Evolutionary conservation across 2,113 vertebrate species (phyloP).

Genomic region (Pao palembangensis): DNA sequence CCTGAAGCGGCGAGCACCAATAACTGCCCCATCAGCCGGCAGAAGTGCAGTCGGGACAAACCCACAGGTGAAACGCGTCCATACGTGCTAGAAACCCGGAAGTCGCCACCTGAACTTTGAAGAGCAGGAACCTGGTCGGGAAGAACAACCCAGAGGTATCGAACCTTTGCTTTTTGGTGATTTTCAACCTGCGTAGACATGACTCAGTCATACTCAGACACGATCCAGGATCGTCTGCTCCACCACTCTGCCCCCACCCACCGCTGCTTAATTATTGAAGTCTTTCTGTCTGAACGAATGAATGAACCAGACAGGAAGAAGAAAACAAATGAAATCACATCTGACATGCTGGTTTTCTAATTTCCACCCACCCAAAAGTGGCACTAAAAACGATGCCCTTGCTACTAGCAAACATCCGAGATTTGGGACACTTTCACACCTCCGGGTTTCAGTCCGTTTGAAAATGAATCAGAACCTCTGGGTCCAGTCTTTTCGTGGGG

Average conservation of each 20-base stretch:
- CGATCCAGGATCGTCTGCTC: constrained; percentile 23
- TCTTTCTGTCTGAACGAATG: constrained; percentile 9
- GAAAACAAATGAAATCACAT: background rate
- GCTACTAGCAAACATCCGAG: background rate
- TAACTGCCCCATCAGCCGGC: constrained; percentile 53
- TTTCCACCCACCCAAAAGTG: too few relatives aligned
- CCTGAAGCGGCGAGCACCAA: constrained; percentile 32
- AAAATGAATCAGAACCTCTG: background rate
- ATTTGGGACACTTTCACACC: background rate
- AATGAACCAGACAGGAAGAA: constrained; percentile 1
- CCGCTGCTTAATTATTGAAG: constrained; percentile 10
- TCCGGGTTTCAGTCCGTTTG: background rate
- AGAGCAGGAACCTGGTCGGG: background rate
- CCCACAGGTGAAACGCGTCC: constrained; percentile 10
- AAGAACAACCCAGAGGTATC: constrained; percentile 14
- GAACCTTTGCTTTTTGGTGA: constrained; percentile 24
- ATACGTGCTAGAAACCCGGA: background rate
- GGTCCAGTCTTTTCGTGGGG: too few relatives aligned
- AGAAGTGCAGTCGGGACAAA: constrained; percentile 37
- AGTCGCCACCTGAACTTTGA: too few relatives aligned
- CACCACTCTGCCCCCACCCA: constrained; percentile 6
- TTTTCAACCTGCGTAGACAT: too few relatives aligned
- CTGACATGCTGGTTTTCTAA: too few relatives aligned
- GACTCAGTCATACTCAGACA: constrained; percentile 38
- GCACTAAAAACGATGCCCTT: background rate